Base-by-base conservation (phyloP, 2,888 invertebrate species). In the Melanotus villosus region DNA sequence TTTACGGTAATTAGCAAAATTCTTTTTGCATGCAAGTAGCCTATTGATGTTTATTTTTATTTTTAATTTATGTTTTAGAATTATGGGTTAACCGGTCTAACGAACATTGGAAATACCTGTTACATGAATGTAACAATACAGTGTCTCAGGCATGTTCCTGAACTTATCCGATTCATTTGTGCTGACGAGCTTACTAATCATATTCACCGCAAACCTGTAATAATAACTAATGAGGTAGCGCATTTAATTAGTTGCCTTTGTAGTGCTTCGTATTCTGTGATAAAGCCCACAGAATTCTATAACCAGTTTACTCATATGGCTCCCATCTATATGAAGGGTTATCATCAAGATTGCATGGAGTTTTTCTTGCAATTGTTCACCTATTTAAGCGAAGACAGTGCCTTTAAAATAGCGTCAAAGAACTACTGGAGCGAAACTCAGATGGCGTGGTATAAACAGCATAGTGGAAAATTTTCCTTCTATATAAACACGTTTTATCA, bases 81-180 rank as follows among this genome's bases (percentile, higher is more conserved):
- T 76, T 90, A 89, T 50, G 95, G 95, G 0, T 88, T 94, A 73
- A 95, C 95, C 1, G 98, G 98, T 1, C 86, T 98, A 57, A 92
- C 93, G 81, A 98, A 98, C 86, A 88, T 98, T 19, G 96, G 96
- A 58, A 98, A 98, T 86, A 97, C 97, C 0, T 98, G 98, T 85
- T 98, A 97, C 83, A 96, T 98, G 97, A 98, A 97, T 86, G 94
- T 96, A 52, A 93, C 96, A 72, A 89, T 98, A 71, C 98, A 98
- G 84, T 97, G 97, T 79, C 87, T 98, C 56, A 94, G 93, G 84
- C 94, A 96, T 85, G 93, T 96, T 1, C 89, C 90, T 7, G 88
- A 89, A 6, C 86, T 98, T 64, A 90, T 91, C 56, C 88, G 90
- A 7, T 95, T 93, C 85, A 94, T 97, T 83, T 89, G 91, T 77